Percentiles rank a stretch among this genome's conserved stretches.
phyloP scores from a whole-genome alignment of 2,888 invertebrate species.

The Megastigmus dorsalis region DNA sequence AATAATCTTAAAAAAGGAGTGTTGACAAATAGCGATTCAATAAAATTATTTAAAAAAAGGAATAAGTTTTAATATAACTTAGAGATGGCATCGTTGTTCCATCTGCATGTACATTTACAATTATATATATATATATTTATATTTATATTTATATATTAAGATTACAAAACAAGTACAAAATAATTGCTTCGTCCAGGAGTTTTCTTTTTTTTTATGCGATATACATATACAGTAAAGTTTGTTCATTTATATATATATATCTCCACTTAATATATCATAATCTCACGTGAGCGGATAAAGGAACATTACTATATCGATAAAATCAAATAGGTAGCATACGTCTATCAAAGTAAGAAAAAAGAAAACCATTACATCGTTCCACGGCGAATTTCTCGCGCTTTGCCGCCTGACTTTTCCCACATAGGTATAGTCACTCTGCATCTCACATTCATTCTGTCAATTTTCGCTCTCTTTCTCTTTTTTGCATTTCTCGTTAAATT shows the following conservation, averaged over 20 bases:
- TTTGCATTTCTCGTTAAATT: conserved; percentile 10
- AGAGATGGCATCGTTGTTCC: conserved; percentile 64
- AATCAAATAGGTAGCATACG: not conserved
- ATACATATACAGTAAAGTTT: conserved; percentile 42
- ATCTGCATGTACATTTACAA: conserved; percentile 49
- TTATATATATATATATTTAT: conserved; percentile 52
- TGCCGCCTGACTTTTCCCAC: not conserved
- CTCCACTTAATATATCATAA: conserved; percentile 46
- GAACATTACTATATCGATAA: conserved; percentile 37
- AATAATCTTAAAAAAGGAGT: conserved; percentile 8
- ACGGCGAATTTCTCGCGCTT: not conserved
- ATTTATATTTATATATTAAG: conserved; percentile 51
- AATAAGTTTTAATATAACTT: conserved; percentile 61
- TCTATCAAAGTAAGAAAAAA: conserved; percentile 8
- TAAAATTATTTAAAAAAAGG: conserved; percentile 47
- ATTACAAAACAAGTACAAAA: conserved; percentile 71
- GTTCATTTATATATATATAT: conserved; percentile 44
- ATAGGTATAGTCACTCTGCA: conserved; percentile 25
- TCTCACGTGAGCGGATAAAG: conserved; percentile 43
- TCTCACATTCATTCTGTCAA: conserved; percentile 21
- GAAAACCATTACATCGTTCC: not conserved
- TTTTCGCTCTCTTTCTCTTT: not conserved
- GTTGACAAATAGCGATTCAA: conserved; percentile 19
- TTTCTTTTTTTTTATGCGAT: conserved; percentile 48
- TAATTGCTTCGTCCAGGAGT: conserved; percentile 67